Conservation (phyloP, 2,888 invertebrate genomes). For the Ophioninae sp. region DNA sequence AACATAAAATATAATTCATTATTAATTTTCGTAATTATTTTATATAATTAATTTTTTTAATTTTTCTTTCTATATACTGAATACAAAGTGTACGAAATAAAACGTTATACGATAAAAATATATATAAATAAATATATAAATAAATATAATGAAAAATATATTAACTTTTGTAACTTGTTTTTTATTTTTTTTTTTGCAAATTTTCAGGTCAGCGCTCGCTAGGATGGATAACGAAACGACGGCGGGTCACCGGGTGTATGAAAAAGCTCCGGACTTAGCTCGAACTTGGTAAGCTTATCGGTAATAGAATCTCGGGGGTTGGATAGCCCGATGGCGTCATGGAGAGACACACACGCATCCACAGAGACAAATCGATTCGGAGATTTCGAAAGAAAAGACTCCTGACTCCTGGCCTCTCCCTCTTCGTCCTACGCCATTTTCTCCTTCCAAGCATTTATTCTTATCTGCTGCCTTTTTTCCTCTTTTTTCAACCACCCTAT, state of each 20-base stretch:
- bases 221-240: conserved; percentile 20
- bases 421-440: background rate
- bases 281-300: conserved; percentile 55
- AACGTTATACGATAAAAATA: too few relatives aligned
- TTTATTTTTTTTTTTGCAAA: conserved; percentile 12
- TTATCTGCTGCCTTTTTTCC: background rate
- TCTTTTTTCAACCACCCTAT: background rate
- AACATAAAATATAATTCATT: too few relatives aligned
- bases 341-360: background rate
- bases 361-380: conserved; percentile 45
- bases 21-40: background rate
- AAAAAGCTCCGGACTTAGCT: conserved; percentile 45
- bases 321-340: conserved; percentile 38
- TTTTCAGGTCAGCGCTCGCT: conserved; percentile 48
- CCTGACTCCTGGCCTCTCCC: background rate
- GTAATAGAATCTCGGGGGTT: conserved; percentile 51
- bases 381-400: conserved; percentile 41
- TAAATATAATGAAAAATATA: too few relatives aligned
- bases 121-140: too few relatives aligned
- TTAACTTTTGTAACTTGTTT: background rate
- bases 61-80: too few relatives aligned
- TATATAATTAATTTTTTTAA: background rate
- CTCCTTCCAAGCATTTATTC: conserved; percentile 1
- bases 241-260: conserved; percentile 28
- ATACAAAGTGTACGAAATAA: too few relatives aligned